phyloP scores from a whole-genome alignment of 2,113 vertebrate species.

The Corvus moneduloides region DNA sequence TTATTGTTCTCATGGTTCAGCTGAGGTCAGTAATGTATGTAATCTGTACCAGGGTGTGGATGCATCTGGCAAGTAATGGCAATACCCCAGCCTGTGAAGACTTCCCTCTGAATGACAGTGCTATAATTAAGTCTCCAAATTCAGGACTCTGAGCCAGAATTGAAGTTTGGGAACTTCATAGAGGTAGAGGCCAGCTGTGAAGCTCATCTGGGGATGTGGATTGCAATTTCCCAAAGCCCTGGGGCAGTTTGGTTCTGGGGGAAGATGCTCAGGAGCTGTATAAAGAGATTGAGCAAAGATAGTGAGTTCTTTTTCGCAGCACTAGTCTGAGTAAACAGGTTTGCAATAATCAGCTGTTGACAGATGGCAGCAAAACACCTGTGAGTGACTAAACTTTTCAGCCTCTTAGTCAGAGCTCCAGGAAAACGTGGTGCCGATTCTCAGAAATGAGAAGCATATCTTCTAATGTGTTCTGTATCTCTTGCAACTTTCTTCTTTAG shows the following conservation, averaged over 20 bases:
- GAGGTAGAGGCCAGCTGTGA: constrained; percentile 38
- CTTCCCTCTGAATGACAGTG: constrained; percentile 54
- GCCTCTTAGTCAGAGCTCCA: constrained; percentile 58
- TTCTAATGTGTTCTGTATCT: not conserved
- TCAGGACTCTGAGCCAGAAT: constrained; percentile 38
- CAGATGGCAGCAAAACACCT: constrained; percentile 69
- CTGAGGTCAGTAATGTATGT: constrained; percentile 63
- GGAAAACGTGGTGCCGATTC: constrained; percentile 36
- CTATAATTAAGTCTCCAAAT: constrained; percentile 66
- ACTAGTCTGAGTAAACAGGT: constrained; percentile 50
- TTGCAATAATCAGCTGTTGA: constrained; percentile 67
- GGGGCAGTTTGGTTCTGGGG: not conserved
- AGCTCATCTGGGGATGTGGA: constrained; percentile 42
- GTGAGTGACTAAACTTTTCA: constrained; percentile 66
- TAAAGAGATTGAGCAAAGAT: constrained; percentile 55
- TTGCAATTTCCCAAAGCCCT: constrained; percentile 38
- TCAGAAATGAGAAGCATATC: constrained; percentile 48
- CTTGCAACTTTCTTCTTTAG: constrained; percentile 11
- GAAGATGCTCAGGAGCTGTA: constrained; percentile 16
- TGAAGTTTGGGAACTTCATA: constrained; percentile 45
- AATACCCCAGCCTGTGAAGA: constrained; percentile 55
- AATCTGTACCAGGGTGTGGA: constrained; percentile 60
- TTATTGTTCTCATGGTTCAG: constrained; percentile 56
- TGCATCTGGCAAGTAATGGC: constrained; percentile 61
- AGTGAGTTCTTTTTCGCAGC: constrained; percentile 26